Conservation (phyloP, 2,888 invertebrate species). For the Hedychridium roseum region DNA sequence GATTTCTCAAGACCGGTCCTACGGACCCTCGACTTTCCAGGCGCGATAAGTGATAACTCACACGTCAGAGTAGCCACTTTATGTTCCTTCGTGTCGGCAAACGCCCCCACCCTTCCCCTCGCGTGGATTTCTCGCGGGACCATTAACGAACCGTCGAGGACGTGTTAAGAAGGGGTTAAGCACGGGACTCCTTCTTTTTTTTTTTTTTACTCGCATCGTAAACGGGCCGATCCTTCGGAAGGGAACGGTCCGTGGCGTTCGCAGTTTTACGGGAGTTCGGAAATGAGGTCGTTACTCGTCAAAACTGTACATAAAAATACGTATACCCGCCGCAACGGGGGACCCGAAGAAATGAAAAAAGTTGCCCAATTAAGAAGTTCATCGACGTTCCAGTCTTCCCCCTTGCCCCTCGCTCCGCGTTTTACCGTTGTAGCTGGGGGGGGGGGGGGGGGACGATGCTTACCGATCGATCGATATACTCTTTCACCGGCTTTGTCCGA, state of each 20-base stretch:
- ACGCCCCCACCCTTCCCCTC: too few species aligned
- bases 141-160: too few species aligned
- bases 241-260: conserved; percentile 7
- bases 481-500: conserved; percentile 29
- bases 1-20: conserved; percentile 23
- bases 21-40: too few species aligned
- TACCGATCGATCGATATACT: conserved; percentile 37
- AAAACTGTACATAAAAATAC: not conserved
- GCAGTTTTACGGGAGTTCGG: conserved; percentile 14
- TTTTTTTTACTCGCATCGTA: too few species aligned
- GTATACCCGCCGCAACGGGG: conserved; percentile 1
- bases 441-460: conserved; percentile 2
- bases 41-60: too few species aligned
- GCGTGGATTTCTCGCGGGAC: too few species aligned
- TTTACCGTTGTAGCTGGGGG: conserved; percentile 4
- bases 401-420: not conserved
- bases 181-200: too few species aligned
- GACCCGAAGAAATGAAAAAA: conserved; percentile 30
- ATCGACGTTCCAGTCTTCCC: conserved; percentile 22
- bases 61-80: too few species aligned
- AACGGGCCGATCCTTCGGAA: conserved; percentile 5
- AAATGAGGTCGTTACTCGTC: conserved; percentile 4
- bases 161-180: too few species aligned
- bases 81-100: too few species aligned
- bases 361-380: conserved; percentile 39